Conservation (phyloP, 2,113 vertebrate species). For the Phalacrocorax aristotelis region DNA sequence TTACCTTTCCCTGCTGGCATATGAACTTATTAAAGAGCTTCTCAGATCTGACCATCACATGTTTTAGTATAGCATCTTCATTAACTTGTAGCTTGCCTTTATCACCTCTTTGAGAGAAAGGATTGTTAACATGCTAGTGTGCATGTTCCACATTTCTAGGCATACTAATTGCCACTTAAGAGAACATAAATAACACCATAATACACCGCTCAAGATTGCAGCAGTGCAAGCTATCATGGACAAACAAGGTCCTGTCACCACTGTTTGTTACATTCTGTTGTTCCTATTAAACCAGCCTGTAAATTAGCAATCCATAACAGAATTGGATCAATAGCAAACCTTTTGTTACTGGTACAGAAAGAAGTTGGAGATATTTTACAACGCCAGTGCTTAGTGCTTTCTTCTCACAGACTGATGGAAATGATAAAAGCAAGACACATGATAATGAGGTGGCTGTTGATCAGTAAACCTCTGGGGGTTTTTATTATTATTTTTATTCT, state of each 20-base stretch:
- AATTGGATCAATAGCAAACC: neutral
- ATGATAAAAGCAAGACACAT: neutral
- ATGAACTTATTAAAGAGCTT: neutral
- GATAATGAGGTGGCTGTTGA: neutral
- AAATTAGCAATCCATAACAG: neutral
- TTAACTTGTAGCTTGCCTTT: neutral
- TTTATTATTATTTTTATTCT: neutral
- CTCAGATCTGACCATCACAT: neutral
- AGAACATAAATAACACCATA: neutral
- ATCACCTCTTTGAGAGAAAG: neutral
- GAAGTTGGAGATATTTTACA: neutral
- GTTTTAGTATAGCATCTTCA: neutral
- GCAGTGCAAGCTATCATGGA: neutral
- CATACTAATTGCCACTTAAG: neutral
- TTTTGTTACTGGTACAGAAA: neutral
- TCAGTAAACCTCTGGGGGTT: neutral
- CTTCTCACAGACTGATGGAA: neutral
- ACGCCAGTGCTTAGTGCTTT: neutral
- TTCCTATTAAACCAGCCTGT: neutral
- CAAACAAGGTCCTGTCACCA: neutral
- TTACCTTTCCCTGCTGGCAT: neutral
- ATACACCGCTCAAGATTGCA: neutral
- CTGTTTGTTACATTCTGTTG: neutral
- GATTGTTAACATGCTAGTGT: neutral
- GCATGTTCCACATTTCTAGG: neutral